Percentiles rank a stretch among this genome's conserved stretches.
Evolutionary conservation across 2,113 vertebrate species (phyloP).

Genomic region (Oryzias javanicus): DNA sequence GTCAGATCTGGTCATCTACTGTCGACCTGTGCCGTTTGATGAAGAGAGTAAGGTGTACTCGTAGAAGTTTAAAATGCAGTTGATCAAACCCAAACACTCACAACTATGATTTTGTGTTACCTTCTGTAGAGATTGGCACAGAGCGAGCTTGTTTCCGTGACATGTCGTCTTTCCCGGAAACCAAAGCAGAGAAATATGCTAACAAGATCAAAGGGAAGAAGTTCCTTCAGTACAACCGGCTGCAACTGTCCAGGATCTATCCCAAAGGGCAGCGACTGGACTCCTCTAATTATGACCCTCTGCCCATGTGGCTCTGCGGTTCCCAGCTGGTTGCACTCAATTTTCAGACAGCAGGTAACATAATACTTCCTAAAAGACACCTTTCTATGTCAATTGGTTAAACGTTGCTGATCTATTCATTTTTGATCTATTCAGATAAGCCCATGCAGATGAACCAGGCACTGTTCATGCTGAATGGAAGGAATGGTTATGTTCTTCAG

Average conservation of each 20-base stretch:
- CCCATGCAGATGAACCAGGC: slow-evolving; percentile 99
- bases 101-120: not conserved
- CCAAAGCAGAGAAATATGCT: slow-evolving; percentile 96
- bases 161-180: slow-evolving; percentile 98
- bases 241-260: slow-evolving; percentile 97
- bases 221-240: slow-evolving; percentile 97
- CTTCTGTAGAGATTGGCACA: slow-evolving; percentile 88
- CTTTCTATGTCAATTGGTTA: not conserved
- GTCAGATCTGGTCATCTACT: slow-evolving; percentile 96
- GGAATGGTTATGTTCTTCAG: slow-evolving; percentile 93
- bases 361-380: not conserved
- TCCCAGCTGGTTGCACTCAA: slow-evolving; percentile 97
- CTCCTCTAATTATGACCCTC: slow-evolving; percentile 96
- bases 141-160: slow-evolving; percentile 95
- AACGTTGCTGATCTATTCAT: no score
- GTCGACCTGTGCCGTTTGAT: slow-evolving; percentile 95
- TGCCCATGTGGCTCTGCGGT: slow-evolving; percentile 99
- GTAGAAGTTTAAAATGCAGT: not conserved
- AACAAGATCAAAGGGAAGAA: slow-evolving; percentile 96
- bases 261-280: slow-evolving; percentile 96
- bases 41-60: slow-evolving; percentile 89
- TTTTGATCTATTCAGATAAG: slow-evolving; percentile 82
- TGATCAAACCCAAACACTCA: no score
- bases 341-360: slow-evolving; percentile 94
- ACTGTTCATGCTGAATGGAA: slow-evolving; percentile 90